Evolutionary conservation across 2,797 vertebrate genomes (phyloP).

Genomic region (Nothura maculosa): DNA sequence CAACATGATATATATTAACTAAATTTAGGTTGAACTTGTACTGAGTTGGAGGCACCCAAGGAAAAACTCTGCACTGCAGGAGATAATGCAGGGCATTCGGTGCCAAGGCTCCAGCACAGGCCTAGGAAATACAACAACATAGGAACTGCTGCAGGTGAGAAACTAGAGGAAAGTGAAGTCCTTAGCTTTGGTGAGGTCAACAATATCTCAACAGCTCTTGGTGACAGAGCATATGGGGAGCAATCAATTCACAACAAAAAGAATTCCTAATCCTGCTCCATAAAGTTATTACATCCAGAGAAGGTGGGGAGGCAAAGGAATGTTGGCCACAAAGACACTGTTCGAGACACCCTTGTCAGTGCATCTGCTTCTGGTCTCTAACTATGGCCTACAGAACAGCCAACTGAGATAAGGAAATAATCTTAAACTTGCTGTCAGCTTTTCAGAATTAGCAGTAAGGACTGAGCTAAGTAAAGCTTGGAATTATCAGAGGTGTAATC

Average conservation of each 20-base stretch:
- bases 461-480: neutral
- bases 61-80: neutral
- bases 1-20: rapidly evolving
- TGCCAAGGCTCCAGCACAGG: neutral
- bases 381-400: neutral
- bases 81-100: neutral
- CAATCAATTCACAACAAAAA: neutral
- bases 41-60: neutral
- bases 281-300: neutral
- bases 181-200: neutral
- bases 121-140: neutral
- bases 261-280: neutral
- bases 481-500: rapidly evolving
- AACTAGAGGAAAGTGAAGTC: neutral
- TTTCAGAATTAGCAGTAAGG: neutral
- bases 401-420: neutral
- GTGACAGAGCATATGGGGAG: neutral
- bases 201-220: neutral
- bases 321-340: neutral
- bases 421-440: neutral
- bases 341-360: neutral
- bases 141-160: neutral
- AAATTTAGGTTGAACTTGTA: neutral
- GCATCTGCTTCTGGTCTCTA: neutral
- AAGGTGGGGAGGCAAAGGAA: neutral